Percentiles rank a stretch among this genome's conserved stretches.
Evolutionary conservation across 2,888 invertebrate genomes (phyloP).

Genomic region (Formica aserva): DNA sequence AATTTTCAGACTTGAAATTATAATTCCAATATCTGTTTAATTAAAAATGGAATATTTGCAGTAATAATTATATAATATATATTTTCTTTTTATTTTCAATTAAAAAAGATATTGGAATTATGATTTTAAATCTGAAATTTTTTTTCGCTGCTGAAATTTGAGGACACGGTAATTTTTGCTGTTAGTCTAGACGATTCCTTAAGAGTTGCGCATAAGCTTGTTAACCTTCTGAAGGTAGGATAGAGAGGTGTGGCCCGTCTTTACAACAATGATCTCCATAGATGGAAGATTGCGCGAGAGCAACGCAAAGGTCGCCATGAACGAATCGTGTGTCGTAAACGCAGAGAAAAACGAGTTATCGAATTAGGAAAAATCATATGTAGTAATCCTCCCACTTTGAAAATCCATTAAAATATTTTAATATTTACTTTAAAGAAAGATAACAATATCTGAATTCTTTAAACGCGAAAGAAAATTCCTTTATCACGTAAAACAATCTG

Average conservation of each 20-base stretch:
- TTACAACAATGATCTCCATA: slow-evolving; percentile 72
- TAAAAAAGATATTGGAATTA: background rate
- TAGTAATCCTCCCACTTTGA: background rate
- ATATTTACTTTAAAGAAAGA: background rate
- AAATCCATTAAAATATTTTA: background rate
- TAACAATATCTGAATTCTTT: background rate
- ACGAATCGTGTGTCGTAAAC: slow-evolving; percentile 63
- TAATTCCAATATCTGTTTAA: background rate
- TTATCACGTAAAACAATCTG: background rate
- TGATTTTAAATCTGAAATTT: background rate
- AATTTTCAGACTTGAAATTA: background rate
- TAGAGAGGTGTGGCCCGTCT: slow-evolving; percentile 79
- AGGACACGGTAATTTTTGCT: background rate
- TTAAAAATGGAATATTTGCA: background rate
- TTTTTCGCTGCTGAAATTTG: background rate
- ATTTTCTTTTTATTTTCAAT: background rate
- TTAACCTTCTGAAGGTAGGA: slow-evolving; percentile 82
- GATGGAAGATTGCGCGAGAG: slow-evolving; percentile 76
- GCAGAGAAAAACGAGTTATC: slow-evolving; percentile 42
- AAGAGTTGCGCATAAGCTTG: slow-evolving; percentile 61
- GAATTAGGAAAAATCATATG: slow-evolving; percentile 11
- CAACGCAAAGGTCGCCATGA: slow-evolving; percentile 73
- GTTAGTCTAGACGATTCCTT: slow-evolving; percentile 38
- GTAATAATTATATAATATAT: background rate
- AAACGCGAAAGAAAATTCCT: background rate